Conservation (phyloP, 2,888 invertebrate genomes). For the Agrotis ipsilon region DNA sequence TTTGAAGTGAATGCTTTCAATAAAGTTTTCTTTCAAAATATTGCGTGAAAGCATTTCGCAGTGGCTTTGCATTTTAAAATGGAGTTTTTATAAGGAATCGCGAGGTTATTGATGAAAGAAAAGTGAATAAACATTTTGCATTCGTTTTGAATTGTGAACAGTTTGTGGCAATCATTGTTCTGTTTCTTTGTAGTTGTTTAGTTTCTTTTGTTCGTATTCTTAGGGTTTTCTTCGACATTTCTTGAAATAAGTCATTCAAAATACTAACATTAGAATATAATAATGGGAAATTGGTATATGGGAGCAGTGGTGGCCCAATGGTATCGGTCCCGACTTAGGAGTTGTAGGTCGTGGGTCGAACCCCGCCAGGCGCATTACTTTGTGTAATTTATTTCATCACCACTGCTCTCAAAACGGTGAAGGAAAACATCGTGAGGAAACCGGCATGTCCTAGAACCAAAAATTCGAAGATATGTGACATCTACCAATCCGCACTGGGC, state of each 20-base stretch:
- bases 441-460: no score
- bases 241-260: not conserved
- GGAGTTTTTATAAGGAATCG: conserved; percentile 67
- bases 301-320: no score
- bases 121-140: conserved; percentile 60
- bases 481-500: no score
- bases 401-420: no score
- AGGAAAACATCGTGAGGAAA: no score
- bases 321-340: no score
- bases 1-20: conserved; percentile 69
- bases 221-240: not conserved
- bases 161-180: conserved; percentile 50
- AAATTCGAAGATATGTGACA: no score
- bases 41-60: conserved; percentile 76
- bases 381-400: no score
- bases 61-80: conserved; percentile 76
- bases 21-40: conserved; percentile 77
- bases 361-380: no score
- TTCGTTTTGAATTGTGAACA: conserved; percentile 45
- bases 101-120: conserved; percentile 53
- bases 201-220: conserved; percentile 15
- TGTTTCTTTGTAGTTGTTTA: conserved; percentile 5
- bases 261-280: not conserved
- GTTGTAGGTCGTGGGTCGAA: no score
- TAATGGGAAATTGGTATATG: no score